Evolutionary conservation across 1,140 invertebrate species (phyloP), one percentile per base, ranked within the genome.

Genomic region (Trichoplusia ni): DNA sequence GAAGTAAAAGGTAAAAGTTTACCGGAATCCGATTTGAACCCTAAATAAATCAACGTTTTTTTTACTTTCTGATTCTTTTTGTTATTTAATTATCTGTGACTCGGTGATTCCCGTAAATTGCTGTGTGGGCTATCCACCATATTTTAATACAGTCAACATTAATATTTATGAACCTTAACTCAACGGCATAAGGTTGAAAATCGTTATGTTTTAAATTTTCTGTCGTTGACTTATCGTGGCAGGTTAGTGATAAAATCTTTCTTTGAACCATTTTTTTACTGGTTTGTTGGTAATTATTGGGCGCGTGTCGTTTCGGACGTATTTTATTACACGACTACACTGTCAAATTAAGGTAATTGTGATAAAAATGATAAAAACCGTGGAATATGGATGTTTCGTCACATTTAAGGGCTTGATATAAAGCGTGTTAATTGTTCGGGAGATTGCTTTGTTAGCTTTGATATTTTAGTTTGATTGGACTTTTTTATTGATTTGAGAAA

Each of bases 81-180:
- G 76, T 83, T 81, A 82, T 85, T 83, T 85, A 83, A 85, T 85
- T 85, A 85, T 81, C 78, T 79, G 75, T 80, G 76, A 79, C 79
- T 76, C 67, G 61, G 38, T 64, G 67, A 77, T 80, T 78, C 74
- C 62, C 64, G 73, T 81, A 79, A 81, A 82, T 82, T 82, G 79
- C 60, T 76, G 70, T 69, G 78, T 77, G 66, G 67, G 72, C 60
- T 67, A 74, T 58, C 46, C 61, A 56, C 29, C 38, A 65, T 61
- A 42, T 67, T 69, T 1, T 16, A 13, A 23, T 23, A 14, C 29
- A 8, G 47, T 27, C 64, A 6, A 13, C n/a, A 64, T 51, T 42
- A 31, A 23, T 13, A 1, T 31, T 16, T 35, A n/a, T 38, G 5
- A 44, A 44, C 46, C 56, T 49, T 77, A 64, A 23, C 1, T 7